These are phyloP conservation scores for Trachymyrmex cornetzi DNA, from an alignment of 1,140 invertebrate genomes.

Conservation along the genomic window DNA sequence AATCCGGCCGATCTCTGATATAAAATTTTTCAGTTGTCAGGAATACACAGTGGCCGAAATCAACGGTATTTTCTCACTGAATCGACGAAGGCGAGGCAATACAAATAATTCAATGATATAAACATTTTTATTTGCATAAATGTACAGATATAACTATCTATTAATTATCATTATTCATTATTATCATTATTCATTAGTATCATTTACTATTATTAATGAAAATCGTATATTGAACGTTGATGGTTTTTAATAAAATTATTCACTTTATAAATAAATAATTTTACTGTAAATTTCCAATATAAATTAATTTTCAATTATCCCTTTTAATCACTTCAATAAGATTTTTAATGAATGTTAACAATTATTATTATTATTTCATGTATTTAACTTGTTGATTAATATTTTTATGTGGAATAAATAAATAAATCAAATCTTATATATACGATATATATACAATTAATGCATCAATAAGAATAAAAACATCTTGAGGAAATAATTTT, in stretches of 20 bases:
- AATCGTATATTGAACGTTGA: background rate
- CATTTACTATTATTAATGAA: background rate
- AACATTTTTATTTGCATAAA: background rate
- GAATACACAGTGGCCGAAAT: background rate
- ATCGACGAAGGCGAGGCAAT: background rate
- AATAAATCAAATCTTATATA: background rate
- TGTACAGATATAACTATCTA: background rate
- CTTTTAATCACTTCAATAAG: background rate
- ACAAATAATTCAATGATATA: background rate
- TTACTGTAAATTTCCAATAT: background rate
- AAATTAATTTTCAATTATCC: no score
- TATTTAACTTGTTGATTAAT: background rate
- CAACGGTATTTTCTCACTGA: background rate
- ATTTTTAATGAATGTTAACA: background rate
- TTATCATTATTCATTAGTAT: background rate
- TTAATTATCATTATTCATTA: background rate
- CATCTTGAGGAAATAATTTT: background rate
- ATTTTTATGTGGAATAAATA: background rate
- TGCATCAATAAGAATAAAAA: background rate
- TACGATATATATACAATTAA: background rate
- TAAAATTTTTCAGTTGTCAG: slow-evolving; percentile 28
- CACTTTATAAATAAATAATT: background rate
- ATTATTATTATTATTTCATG: background rate
- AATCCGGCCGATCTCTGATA: slow-evolving; percentile 70
- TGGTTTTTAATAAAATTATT: background rate